Base-by-base conservation (phyloP, 2,888 invertebrate genomes). In the Tromatobia lineatoria region DNA sequence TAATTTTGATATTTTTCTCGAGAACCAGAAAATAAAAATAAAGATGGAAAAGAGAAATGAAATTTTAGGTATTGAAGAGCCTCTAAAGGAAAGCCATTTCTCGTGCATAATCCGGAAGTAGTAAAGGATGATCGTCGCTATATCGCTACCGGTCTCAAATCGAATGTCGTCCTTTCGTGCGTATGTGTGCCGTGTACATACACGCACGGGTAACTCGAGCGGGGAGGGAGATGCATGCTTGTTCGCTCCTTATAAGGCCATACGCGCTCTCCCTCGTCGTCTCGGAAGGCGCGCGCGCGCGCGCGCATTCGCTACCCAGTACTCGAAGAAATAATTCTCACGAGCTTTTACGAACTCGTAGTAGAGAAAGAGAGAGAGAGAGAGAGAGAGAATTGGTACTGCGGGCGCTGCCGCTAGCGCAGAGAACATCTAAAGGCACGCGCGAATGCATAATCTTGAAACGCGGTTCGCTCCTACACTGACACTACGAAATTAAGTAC, bases 221-320 rank as follows among this genome's bases (percentile, higher is more conserved):
- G 88, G 88, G 90, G 88, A 89, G 88, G 87, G 91, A 92, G 92
- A 92, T 92, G 91, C 91, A 89, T 92, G 91, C 91, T 92, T 92
- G 91, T 90, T 90, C 92, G 93, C 92, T 90, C 93, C 93, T 92
- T 93, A 92, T 93, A 92, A 90, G 93, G 93, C 85, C 90, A 93
- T 92, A 92, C 88, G 89, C 88, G 90, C 89, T 81, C 84, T 84
- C 83, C 80, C 86, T 86, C 86, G 85, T 81, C 81, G 83, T 85
- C 82, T 79, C 80, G 74, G 83, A 83, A 86, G 82, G 87, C 85
- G 79, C 84, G 69, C 59, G 59, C 15, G 38, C 64, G 64, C 69
- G 81, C 83, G 78, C 78, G 57, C 80, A 57, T 80, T 80, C 70
- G 76, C 77, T 70, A 73, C 57, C 77, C 76, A 73, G 80, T 67